Evolutionary conservation across 2,797 vertebrate genomes (phyloP), one percentile per base, ranked within the genome.

Genomic region (Syndactyla subalaris): DNA sequence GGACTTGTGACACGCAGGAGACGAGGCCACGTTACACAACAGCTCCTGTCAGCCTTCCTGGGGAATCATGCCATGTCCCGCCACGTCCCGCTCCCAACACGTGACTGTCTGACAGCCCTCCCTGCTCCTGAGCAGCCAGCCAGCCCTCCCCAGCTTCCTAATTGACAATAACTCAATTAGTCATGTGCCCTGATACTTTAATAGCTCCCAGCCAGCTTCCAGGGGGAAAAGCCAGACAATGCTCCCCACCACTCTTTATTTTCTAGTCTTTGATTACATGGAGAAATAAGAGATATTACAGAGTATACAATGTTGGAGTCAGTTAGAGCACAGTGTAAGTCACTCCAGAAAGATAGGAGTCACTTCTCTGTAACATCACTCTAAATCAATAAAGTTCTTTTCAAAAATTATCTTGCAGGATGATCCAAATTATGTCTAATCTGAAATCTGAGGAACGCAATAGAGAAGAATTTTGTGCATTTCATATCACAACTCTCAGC

Each of bases 201-300:
- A 29, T 24, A 76, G 91, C 86, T 58, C 63, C 70, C 8, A 74
- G n/a, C 3, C 58, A 68, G 13, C 55, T 49, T 36, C 30, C 68
- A 19, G 29, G 32, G 26, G 18, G 9, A 32, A 18, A 34, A 45
- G 20, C 4, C 63, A 18, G 51, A 12, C 38, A 78, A 6, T 15
- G 1, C 38, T 21, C 17, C 32, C 57, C 0, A 1, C 6, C 3
- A 0, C 38, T 73, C 22, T 51, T 16, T 6, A 22, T 3, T 18
- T 34, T 54, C 70, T 43, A 18, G 51, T 3, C 84, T 82, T 92
- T 67, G 70, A 16, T 72, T 71, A 65, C 73, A 39, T 0, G 10
- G 8, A 26, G 41, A 74, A 66, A 45, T 30, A 61, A 14, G 49
- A 24, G 66, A 27, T 15, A 12, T 52, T 27, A 18, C 34, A 61